A percentile compares a stretch with the other conserved stretches of the same genome.
These are phyloP conservation scores for Cheirogaleus medius DNA, from an alignment of 2,113 vertebrate genomes.

Conservation along the genomic window DNA sequence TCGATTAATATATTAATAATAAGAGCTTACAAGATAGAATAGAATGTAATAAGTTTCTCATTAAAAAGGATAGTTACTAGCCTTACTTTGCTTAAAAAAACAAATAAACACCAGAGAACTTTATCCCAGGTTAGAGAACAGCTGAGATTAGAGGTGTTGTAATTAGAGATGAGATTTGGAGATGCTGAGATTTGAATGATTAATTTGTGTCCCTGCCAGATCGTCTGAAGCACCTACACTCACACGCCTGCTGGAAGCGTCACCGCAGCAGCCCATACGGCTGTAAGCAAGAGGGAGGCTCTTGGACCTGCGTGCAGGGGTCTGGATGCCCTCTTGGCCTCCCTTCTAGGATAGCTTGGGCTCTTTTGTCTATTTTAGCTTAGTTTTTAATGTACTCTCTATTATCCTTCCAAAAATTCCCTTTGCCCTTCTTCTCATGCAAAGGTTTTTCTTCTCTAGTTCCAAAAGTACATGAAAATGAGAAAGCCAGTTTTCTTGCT, in stretches of 20 bases:
- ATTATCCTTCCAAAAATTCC: background rate
- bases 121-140: background rate
- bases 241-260: background rate
- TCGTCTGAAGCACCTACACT: background rate
- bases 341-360: background rate
- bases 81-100: background rate
- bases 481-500: background rate
- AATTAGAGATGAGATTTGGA: background rate
- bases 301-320: background rate
- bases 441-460: background rate
- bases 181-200: background rate
- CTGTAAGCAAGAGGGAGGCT: background rate
- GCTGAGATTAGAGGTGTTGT: background rate
- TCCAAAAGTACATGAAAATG: background rate
- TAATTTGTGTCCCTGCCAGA: background rate
- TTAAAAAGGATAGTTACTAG: background rate
- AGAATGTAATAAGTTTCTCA: background rate
- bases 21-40: background rate
- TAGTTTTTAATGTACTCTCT: background rate
- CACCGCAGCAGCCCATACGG: accelerated
- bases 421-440: background rate
- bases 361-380: background rate
- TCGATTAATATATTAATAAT: constrained; percentile 27
- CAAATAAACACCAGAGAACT: background rate
- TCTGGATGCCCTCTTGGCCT: background rate